phyloP scores from a whole-genome alignment of 2,113 vertebrate genomes.

The Cyprinus carpio region DNA sequence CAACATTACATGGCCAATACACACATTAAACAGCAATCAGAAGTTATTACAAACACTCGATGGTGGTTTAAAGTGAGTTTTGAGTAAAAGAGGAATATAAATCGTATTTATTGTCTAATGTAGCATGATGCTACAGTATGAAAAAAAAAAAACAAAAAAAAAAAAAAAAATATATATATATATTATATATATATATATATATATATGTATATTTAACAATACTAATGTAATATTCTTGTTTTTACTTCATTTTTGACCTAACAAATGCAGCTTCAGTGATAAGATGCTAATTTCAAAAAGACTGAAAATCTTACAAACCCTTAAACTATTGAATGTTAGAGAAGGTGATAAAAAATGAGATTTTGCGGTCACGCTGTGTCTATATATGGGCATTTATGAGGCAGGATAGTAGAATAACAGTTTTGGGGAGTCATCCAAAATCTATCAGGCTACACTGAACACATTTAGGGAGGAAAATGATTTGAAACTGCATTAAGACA shows the following conservation, averaged over 20 bases:
- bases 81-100: too few relatives aligned
- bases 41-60: too few relatives aligned
- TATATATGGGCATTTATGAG: background rate
- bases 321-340: background rate
- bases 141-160: too few relatives aligned
- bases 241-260: background rate
- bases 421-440: slow-evolving; percentile 43
- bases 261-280: background rate
- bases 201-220: too few relatives aligned
- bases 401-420: background rate
- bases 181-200: too few relatives aligned
- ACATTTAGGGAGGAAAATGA: slow-evolving; percentile 58
- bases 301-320: background rate
- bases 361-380: background rate
- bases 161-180: too few relatives aligned
- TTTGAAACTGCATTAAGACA: slow-evolving; percentile 62
- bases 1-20: too few relatives aligned
- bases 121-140: too few relatives aligned
- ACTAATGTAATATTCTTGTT: background rate
- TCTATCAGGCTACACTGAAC: slow-evolving; percentile 65
- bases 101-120: too few relatives aligned
- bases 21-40: too few relatives aligned
- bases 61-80: too few relatives aligned
- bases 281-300: background rate
- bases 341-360: background rate